These are phyloP conservation scores for Allolobophora icterica DNA, from an alignment of 2,888 invertebrate species.

Conservation along the genomic window DNA sequence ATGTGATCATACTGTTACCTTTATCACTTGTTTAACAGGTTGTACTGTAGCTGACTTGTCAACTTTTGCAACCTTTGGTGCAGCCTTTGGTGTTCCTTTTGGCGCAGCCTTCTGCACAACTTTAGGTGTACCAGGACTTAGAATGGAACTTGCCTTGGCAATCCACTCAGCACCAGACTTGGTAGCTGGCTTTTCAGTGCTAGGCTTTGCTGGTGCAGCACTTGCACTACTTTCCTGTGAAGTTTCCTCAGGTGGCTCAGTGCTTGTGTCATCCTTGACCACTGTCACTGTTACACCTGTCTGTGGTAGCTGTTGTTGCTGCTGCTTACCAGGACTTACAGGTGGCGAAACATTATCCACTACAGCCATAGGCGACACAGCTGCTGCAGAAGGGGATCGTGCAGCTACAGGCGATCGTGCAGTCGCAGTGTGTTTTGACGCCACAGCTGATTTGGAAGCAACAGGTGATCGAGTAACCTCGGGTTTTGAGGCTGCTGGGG, in stretches of 20 bases:
- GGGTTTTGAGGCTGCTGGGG: background rate
- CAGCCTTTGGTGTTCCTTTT: background rate
- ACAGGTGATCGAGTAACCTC: conserved; percentile 18
- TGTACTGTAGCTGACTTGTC: conserved; percentile 4
- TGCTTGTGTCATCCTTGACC: background rate
- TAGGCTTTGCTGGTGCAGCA: background rate
- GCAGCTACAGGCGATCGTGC: background rate
- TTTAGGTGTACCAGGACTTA: background rate
- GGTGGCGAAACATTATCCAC: background rate
- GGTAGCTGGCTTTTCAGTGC: background rate
- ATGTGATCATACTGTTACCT: background rate
- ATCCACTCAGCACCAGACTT: background rate
- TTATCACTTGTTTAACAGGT: conserved; percentile 13
- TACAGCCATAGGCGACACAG: background rate
- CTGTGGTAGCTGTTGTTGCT: background rate
- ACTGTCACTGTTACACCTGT: conserved; percentile 8
- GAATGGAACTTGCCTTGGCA: background rate
- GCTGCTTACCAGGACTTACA: conserved; percentile 12
- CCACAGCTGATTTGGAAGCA: background rate
- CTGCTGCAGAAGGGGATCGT: background rate
- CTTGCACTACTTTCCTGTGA: background rate
- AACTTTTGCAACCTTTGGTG: background rate
- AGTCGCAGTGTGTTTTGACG: background rate
- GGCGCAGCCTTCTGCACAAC: conserved; percentile 4
- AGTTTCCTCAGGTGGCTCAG: background rate